Evolutionary conservation across 2,113 vertebrate species (phyloP).

Genomic region (Paramisgurnus dabryanus): DNA sequence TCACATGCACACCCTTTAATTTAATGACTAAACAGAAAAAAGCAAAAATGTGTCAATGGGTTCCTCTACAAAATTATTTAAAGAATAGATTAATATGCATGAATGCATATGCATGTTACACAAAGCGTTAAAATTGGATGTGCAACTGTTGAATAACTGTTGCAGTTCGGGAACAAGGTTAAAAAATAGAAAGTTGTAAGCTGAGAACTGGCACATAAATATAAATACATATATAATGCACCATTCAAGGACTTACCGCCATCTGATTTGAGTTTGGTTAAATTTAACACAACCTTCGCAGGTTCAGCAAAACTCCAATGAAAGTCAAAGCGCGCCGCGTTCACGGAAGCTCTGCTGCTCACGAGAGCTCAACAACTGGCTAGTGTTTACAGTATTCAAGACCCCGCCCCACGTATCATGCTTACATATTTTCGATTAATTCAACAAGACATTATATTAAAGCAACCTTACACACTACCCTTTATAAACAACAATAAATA

Average conservation of each 20-base stretch:
- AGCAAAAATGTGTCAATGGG: background rate
- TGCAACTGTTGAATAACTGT: background rate
- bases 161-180: background rate
- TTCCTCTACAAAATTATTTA: background rate
- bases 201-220: background rate
- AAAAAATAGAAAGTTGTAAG: too few relatives aligned
- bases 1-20: background rate
- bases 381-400: background rate
- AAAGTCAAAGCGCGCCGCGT: background rate
- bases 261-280: background rate
- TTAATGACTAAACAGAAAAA: background rate
- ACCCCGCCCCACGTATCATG: conserved; percentile 6
- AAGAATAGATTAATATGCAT: background rate
- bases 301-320: background rate
- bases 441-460: background rate
- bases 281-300: background rate
- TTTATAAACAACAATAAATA: background rate
- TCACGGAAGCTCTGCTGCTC: conserved; percentile 9
- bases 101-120: background rate
- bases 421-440: background rate
- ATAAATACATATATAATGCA: background rate
- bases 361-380: background rate
- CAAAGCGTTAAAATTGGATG: background rate
- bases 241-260: conserved; percentile 18
- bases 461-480: too few relatives aligned